Base-by-base conservation (phyloP, 2,797 vertebrate genomes). In the Chiloscyllium punctatum region DNA sequence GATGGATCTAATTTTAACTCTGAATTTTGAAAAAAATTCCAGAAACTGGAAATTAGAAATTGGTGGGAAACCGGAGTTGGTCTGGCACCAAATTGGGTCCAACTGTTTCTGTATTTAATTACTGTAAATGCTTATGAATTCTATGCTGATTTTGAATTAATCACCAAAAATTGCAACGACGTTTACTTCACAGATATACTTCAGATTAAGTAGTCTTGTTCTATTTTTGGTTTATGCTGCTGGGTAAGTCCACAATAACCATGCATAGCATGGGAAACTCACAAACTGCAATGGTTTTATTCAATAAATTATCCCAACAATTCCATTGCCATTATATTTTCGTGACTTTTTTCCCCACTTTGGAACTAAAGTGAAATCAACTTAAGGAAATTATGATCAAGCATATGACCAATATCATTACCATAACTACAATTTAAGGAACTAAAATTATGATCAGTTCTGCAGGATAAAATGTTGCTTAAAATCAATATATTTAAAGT, bases 141-240 rank as follows among this genome's bases (percentile, higher is more conserved):
- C 30, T 6, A 62, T n/a, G 16, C 62, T 42, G 18, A 66, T 69
- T 57, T 3, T 92, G 57, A 18, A 62, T 68, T 68, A 37, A 42
- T 92, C 7, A 42, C 8, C 1, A 23, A 37, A 92, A 90, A 66
- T 23, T 37, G 18, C 7, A 90, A 23, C 37, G 62, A 21, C 9
- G 18, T 92, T 92, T 92, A 68, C 90, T 37, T 82, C n/a, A 91
- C 7, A n/a, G 88, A 62, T n/a, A 91, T 62, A 66, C 88, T n/a
- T 62, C n/a, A 88, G 18, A 42, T 69, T 37, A 68, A 92, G 0
- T 21, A 23, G 23, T 9, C 18, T 18, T 25, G 16, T 92, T 92
- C 30, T 62, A 90, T 62, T 90, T 66, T 92, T 91, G 88, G 62
- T 66, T 91, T 66, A 66, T 30, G 33, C 15, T 84, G 21, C 21